Evolutionary conservation across 2,797 vertebrate species (phyloP), one percentile per base, ranked within the genome.

Genomic region (Esox lucius): DNA sequence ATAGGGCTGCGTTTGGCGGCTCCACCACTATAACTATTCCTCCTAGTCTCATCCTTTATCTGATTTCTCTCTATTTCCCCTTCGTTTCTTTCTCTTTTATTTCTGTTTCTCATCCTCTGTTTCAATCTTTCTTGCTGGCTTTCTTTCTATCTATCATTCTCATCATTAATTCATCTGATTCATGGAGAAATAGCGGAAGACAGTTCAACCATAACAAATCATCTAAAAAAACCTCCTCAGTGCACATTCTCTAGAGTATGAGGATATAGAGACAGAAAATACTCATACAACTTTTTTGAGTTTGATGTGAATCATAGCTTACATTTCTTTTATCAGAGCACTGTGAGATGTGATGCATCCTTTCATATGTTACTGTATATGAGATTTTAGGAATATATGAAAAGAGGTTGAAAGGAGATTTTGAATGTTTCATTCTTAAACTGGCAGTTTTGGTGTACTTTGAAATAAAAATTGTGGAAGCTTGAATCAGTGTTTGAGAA

Each of bases 141-240:
- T 51, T 86, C 81, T 84, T 33, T n/a, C 9, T 69, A 73, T 73
- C 56, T 73, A 61, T 71, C 69, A 28, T 68, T 72, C 77, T 89
- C 87, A 90, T 91, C 80, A 88, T 90, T 91, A 86, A 90, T 91
- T 91, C 88, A 93, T 91, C 83, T 3, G 35, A 87, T 88, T 87
- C 88, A 88, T 74, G 59, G 75, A 62, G 90, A 83, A 79, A 74
- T 81, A 71, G 80, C 91, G 81, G 86, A 88, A 91, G 90, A 87
- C 84, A 91, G 86, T 91, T 91, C 88, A 91, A 87, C 87, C 88
- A 89, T 89, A 90, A 91, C 85, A 91, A 92, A 91, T 86, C 89
- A 86, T 85, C 78, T 75, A 83, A 90, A 86, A 89, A 87, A 85
- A 31, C 90, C 86, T 83, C 84, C 76, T 77, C 88, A 84, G 88